Evolutionary conservation across 2,113 vertebrate genomes (phyloP).

Genomic region (Rhynchopsitta pachyrhyncha): DNA sequence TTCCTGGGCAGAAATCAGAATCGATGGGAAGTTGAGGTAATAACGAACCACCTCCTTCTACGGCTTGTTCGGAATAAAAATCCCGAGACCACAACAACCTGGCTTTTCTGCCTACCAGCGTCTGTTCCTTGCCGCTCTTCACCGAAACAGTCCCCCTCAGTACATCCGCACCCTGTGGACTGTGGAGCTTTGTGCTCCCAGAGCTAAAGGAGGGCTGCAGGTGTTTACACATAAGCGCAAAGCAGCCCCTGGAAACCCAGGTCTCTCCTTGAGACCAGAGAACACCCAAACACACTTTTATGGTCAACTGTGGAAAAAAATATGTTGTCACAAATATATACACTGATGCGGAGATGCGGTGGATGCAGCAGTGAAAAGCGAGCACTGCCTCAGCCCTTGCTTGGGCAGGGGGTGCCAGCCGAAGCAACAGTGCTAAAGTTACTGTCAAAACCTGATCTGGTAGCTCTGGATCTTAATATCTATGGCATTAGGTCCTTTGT

Average conservation of each 20-base stretch:
- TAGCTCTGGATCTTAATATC: neutral
- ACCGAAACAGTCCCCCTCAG: fast-evolving
- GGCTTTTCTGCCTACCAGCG: fast-evolving
- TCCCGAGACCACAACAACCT: neutral
- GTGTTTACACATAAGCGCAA: neutral
- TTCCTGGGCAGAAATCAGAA: neutral
- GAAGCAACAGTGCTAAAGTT: neutral
- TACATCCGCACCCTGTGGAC: neutral
- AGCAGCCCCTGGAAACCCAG: fast-evolving
- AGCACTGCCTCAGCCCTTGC: neutral
- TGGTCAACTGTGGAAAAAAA: fast-evolving
- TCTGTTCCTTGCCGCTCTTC: neutral
- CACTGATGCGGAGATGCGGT: fast-evolving
- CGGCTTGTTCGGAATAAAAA: neutral
- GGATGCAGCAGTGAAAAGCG: fast-evolving
- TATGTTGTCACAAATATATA: neutral
- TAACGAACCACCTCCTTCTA: neutral
- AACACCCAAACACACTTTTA: neutral
- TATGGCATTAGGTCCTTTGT: neutral
- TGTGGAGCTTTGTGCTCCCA: neutral
- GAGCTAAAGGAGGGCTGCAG: neutral
- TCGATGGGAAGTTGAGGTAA: neutral
- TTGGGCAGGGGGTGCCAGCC: neutral
- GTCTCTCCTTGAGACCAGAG: neutral
- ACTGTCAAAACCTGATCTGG: neutral